phyloP scores from a whole-genome alignment of 2,888 invertebrate genomes.

The Mythimna loreyi region DNA sequence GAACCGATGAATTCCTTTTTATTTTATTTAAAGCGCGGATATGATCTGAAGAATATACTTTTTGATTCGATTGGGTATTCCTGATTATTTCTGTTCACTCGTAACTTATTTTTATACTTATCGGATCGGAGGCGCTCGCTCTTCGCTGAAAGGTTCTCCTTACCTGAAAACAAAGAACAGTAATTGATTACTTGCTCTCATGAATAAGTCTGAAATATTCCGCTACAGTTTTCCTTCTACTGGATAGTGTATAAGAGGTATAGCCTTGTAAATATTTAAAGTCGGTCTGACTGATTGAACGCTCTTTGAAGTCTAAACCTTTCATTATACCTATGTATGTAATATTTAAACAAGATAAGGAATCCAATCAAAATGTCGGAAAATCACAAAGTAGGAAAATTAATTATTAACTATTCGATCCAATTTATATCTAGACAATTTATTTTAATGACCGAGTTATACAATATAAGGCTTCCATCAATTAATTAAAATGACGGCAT shows the following conservation, averaged over 20 bases:
- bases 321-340: conserved; percentile 19
- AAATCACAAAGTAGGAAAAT: conserved; percentile 23
- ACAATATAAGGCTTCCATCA: conserved; percentile 15
- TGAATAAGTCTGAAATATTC: conserved; percentile 62
- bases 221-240: conserved; percentile 23
- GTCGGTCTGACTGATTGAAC: conserved; percentile 43
- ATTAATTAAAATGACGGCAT: conserved; percentile 25
- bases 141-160: conserved; percentile 68
- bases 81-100: conserved; percentile 19
- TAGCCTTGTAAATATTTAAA: conserved; percentile 29
- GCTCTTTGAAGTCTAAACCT: conserved; percentile 27
- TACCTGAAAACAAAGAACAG: conserved; percentile 81
- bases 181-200: conserved; percentile 70
- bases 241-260: conserved; percentile 30
- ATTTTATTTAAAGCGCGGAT: conserved; percentile 26
- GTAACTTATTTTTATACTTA: conserved; percentile 71
- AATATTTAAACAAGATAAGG: conserved; percentile 10
- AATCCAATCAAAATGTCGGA: conserved; percentile 11
- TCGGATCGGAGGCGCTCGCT: conserved; percentile 59
- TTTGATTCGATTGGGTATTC: conserved; percentile 3
- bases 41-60: conserved; percentile 1
- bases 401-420: conserved; percentile 12
- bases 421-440: conserved; percentile 1
- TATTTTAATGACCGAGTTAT: conserved; percentile 10
- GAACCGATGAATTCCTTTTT: neutral